phyloP scores from a whole-genome alignment of 2,113 vertebrate species.

The Eonycteris spelaea region DNA sequence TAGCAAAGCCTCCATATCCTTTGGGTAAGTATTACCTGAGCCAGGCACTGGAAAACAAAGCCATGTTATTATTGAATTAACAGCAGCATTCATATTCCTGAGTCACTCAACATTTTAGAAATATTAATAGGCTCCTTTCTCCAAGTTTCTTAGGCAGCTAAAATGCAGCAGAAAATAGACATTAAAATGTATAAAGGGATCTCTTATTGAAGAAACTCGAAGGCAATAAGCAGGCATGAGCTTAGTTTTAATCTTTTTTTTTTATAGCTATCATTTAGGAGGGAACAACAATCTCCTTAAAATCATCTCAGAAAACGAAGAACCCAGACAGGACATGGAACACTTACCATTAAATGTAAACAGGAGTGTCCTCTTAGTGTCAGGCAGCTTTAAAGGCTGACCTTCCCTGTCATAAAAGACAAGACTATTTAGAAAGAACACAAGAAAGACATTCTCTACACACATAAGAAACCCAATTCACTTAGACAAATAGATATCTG shows the following conservation, averaged over 20 bases:
- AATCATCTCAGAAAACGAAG: neutral
- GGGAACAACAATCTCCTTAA: neutral
- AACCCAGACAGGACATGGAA: neutral
- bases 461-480: neutral
- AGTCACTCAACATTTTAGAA: neutral
- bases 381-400: conserved; percentile 98
- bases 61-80: conserved; percentile 54
- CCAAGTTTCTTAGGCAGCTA: conserved; percentile 10
- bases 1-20: conserved; percentile 97
- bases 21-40: conserved; percentile 97
- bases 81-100: neutral
- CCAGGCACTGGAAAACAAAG: conserved; percentile 91
- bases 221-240: neutral
- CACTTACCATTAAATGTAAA: conserved; percentile 99
- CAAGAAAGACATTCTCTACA: neutral
- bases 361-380: conserved; percentile 97
- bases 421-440: conserved; percentile 38
- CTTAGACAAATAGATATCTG: conserved; percentile 12
- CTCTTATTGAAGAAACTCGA: conserved; percentile 17
- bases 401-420: conserved; percentile 90
- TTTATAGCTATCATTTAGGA: neutral
- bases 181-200: conserved; percentile 2
- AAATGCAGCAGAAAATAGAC: conserved; percentile 36
- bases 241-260: neutral
- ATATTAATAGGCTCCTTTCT: conserved; percentile 22